A percentile compares a stretch with the other conserved stretches of the same genome.
phyloP scores from a whole-genome alignment of 2,113 vertebrate genomes.

The Rhabdornis inornatus region DNA sequence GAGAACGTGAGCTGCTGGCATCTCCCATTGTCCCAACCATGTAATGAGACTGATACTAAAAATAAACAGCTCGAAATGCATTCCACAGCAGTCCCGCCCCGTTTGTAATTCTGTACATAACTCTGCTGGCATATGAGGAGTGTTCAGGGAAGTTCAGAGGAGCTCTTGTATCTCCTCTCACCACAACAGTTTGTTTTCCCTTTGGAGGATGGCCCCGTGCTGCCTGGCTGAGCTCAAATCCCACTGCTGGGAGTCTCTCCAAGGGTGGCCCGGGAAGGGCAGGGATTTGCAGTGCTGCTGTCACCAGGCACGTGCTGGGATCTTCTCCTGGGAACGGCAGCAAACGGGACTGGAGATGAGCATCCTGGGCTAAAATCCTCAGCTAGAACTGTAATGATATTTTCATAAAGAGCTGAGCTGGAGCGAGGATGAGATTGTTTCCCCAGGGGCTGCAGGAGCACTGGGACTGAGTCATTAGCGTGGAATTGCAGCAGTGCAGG shows the following conservation, averaged over 20 bases:
- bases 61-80: no score
- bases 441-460: not conserved
- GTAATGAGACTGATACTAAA: no score
- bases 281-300: not conserved
- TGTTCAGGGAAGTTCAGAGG: not conserved
- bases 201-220: not conserved
- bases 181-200: not conserved
- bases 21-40: no score
- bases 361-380: not conserved
- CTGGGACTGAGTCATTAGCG: not conserved
- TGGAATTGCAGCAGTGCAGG: not conserved
- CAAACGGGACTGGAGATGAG: not conserved
- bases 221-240: not conserved
- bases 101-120: no score
- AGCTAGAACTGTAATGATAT: not conserved
- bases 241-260: not conserved
- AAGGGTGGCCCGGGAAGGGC: not conserved
- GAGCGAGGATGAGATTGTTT: not conserved
- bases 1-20: no score
- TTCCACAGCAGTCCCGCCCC: no score
- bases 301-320: not conserved
- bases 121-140: not conserved
- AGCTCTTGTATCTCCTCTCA: not conserved
- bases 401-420: not conserved
- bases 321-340: not conserved